Conservation (phyloP, 2,113 vertebrate species). For the Oryzias woworae region DNA sequence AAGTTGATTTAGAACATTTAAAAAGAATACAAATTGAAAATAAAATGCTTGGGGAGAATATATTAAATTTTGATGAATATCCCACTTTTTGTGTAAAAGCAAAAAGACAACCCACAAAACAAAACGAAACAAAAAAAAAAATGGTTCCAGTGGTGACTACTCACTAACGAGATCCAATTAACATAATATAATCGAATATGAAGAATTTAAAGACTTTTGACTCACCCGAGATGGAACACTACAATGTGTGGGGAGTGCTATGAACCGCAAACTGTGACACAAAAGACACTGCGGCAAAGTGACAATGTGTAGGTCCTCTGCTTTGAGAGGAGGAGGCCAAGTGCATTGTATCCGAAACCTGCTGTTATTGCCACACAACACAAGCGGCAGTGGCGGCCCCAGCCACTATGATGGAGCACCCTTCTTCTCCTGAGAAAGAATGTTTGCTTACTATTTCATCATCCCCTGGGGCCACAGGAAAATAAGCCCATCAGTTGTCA, state of each 20-base stretch:
- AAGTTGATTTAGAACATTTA: too few relatives aligned
- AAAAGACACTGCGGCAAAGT: constrained; percentile 24
- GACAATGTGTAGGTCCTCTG: constrained; percentile 51
- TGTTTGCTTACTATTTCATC: constrained; percentile 97
- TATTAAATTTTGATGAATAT: constrained; percentile 13
- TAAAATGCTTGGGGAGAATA: constrained; percentile 10
- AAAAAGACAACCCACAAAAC: constrained; percentile 1
- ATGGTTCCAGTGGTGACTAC: constrained; percentile 3
- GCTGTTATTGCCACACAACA: constrained; percentile 75
- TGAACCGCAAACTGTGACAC: constrained; percentile 36
- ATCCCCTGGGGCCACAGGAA: constrained; percentile 91
- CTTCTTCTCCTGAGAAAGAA: constrained; percentile 87
- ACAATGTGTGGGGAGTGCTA: constrained; percentile 33
- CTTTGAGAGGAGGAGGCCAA: constrained; percentile 64
- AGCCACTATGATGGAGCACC: constrained; percentile 86
- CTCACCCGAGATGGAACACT: constrained; percentile 39
- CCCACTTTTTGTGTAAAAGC: not conserved
- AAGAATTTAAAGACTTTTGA: constrained; percentile 21
- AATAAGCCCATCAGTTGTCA: constrained; percentile 99
- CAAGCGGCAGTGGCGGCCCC: constrained; percentile 66
- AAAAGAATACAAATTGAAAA: too few relatives aligned
- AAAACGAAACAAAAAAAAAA: not conserved
- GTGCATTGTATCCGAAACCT: constrained; percentile 73
- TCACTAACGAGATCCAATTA: not conserved
- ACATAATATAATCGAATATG: constrained; percentile 5